phyloP scores from a whole-genome alignment of 2,797 vertebrate genomes.

The Rhabdophis nuchalis region DNA sequence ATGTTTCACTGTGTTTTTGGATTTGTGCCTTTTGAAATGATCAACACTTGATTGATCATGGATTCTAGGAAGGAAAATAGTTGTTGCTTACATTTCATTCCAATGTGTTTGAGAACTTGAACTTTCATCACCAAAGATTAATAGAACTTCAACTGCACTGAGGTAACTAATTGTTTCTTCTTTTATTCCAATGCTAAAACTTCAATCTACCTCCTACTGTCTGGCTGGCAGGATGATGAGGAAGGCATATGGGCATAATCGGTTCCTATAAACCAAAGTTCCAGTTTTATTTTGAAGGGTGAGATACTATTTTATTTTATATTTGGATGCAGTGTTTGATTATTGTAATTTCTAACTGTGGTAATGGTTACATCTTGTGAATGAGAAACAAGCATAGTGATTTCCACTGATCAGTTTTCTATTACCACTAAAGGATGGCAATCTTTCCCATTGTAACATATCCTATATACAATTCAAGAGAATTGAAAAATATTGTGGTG shows the following conservation, averaged over 20 bases:
- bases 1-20: slow-evolving; percentile 41
- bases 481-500: background rate
- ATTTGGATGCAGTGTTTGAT: slow-evolving; percentile 50
- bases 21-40: slow-evolving; percentile 50
- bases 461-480: background rate
- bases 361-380: slow-evolving; percentile 47
- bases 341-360: slow-evolving; percentile 49
- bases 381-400: slow-evolving; percentile 15
- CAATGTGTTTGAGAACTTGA: slow-evolving; percentile 44
- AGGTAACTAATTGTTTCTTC: slow-evolving; percentile 72
- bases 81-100: slow-evolving; percentile 46
- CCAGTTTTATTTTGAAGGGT: slow-evolving; percentile 93
- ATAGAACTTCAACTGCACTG: slow-evolving; percentile 44
- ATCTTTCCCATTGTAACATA: background rate
- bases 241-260: slow-evolving; percentile 99
- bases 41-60: background rate
- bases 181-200: slow-evolving; percentile 71
- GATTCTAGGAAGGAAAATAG: background rate
- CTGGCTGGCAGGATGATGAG: slow-evolving; percentile 88
- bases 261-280: slow-evolving; percentile 88
- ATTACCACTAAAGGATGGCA: background rate
- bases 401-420: background rate
- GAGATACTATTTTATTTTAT: slow-evolving; percentile 76
- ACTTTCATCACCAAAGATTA: slow-evolving; percentile 52
- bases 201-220: slow-evolving; percentile 61